A percentile compares a stretch with the other conserved stretches of the same genome.
Evolutionary conservation across 64 coral and sea anemone genomes (phyloP).

Genomic region (Porites lutea): DNA sequence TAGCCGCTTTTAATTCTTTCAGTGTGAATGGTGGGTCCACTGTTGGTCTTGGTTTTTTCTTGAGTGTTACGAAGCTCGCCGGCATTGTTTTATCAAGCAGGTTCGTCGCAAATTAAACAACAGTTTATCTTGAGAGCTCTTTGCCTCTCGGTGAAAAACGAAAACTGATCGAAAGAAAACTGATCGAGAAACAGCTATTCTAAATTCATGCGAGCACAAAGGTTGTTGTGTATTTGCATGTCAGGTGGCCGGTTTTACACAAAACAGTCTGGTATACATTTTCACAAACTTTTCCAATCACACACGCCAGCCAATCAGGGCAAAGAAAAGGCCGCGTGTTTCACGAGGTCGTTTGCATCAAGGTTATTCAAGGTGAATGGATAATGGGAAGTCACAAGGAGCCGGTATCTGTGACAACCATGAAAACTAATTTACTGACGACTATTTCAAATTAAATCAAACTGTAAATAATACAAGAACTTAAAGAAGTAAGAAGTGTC

Average conservation of each 20-base stretch:
- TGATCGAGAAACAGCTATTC: background rate
- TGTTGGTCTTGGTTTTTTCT: constrained; percentile 51
- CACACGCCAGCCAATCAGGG: background rate
- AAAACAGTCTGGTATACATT: background rate
- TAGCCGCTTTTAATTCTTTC: constrained; percentile 64
- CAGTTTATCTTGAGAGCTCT: background rate
- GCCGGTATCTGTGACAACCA: too few species aligned
- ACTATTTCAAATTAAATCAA: too few species aligned
- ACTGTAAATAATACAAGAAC: too few species aligned
- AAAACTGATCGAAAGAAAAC: background rate
- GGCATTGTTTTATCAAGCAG: constrained; percentile 12
- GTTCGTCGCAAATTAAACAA: background rate
- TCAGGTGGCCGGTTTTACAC: background rate
- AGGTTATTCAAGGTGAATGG: constrained; percentile 34
- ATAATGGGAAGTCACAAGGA: background rate
- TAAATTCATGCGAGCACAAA: background rate
- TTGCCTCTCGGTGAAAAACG: background rate
- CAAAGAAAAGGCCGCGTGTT: background rate
- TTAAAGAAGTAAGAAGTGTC: too few species aligned
- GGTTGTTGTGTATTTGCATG: background rate
- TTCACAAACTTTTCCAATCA: background rate
- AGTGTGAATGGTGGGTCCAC: constrained; percentile 60
- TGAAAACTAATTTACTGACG: too few species aligned
- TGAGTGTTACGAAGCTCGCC: constrained; percentile 54
- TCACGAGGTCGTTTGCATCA: background rate